Conservation (phyloP, 2,888 invertebrate species). For the Ophioninae sp. region DNA sequence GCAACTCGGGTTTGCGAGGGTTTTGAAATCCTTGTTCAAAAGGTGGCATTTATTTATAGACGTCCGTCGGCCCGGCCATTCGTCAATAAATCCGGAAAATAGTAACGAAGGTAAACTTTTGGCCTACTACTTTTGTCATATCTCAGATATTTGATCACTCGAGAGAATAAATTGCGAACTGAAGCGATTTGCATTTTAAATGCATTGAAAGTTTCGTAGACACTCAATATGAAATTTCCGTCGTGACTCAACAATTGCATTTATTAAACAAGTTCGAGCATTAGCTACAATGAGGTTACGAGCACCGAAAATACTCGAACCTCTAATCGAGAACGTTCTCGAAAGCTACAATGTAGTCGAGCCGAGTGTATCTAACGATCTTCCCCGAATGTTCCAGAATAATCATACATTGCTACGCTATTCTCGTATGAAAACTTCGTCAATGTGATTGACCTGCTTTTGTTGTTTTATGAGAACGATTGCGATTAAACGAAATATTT, state of each 20-base stretch:
- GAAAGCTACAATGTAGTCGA: neutral
- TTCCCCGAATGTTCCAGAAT: slow-evolving; percentile 30
- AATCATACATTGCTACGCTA: neutral
- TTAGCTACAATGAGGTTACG: slow-evolving; percentile 8
- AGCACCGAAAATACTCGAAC: slow-evolving; percentile 31
- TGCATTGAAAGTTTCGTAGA: too few relatives aligned
- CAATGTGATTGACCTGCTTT: neutral
- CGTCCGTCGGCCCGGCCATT: neutral
- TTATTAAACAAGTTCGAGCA: neutral
- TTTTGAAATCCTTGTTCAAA: neutral
- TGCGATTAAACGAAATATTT: neutral
- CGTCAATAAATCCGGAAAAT: neutral
- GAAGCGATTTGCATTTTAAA: too few relatives aligned
- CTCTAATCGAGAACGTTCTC: slow-evolving; percentile 20
- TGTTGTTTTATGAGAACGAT: neutral
- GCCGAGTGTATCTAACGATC: slow-evolving; percentile 13
- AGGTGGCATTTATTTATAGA: neutral
- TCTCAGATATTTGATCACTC: too few relatives aligned
- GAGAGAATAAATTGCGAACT: too few relatives aligned
- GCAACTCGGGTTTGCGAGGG: neutral
- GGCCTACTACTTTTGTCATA: too few relatives aligned
- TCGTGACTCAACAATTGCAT: neutral
- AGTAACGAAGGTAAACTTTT: neutral
- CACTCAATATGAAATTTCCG: neutral
- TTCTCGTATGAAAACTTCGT: neutral